phyloP scores from a whole-genome alignment of 2,113 vertebrate species.

The Gambusia holbrooki region DNA sequence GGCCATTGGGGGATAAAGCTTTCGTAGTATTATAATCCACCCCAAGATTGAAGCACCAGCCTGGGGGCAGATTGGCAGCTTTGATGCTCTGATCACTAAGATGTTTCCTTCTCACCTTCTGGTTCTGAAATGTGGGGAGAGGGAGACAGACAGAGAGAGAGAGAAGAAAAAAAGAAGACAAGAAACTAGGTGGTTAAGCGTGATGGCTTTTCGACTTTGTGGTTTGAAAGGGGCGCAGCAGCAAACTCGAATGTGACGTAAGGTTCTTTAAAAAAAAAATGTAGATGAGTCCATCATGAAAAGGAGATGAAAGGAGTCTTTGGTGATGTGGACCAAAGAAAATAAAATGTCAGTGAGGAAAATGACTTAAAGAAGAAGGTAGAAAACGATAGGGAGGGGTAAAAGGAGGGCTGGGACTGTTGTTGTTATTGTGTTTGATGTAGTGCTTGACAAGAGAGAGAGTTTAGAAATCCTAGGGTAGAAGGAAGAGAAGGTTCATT shows the following conservation, averaged over 20 bases:
- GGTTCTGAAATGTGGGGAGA: conserved; percentile 51
- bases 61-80: conserved; percentile 76
- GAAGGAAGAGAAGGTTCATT: conserved; percentile 74
- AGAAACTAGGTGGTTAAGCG: conserved; percentile 52
- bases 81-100: conserved; percentile 72
- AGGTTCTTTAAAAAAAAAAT: conserved; percentile 61
- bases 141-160: neutral
- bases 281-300: conserved; percentile 74
- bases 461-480: conserved; percentile 79
- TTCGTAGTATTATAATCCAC: conserved; percentile 32
- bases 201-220: conserved; percentile 58
- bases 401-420: conserved; percentile 52
- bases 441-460: conserved; percentile 79
- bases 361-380: conserved; percentile 69
- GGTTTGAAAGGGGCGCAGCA: conserved; percentile 69
- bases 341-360: conserved; percentile 75
- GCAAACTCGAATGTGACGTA: conserved; percentile 63
- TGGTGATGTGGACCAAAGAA: conserved; percentile 72
- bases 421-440: conserved; percentile 81
- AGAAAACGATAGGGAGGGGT: conserved; percentile 55
- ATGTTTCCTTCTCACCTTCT: conserved; percentile 60
- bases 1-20: conserved; percentile 36
- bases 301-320: conserved; percentile 68
- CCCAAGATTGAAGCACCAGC: conserved; percentile 51
- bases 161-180: conserved; percentile 8